These are phyloP conservation scores for Hipposideros armiger DNA, from an alignment of 2,113 vertebrate species.

Conservation along the genomic window DNA sequence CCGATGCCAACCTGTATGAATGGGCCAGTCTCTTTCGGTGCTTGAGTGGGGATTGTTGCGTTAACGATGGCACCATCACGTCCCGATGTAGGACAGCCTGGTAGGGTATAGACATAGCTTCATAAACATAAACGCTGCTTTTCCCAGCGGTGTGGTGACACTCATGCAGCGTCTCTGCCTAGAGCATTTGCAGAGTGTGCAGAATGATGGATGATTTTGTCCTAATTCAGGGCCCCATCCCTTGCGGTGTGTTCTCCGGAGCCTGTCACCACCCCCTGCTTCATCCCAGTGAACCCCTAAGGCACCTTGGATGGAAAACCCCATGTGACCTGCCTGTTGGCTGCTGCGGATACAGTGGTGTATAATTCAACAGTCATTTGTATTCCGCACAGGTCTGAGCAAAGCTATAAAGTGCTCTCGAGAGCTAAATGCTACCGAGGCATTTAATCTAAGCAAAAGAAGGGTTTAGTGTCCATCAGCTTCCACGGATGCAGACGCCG, in stretches of 20 bases:
- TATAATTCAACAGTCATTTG: constrained; percentile 87
- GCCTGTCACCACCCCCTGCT: neutral
- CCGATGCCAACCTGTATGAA: neutral
- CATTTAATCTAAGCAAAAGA: constrained; percentile 84
- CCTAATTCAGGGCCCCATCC: neutral
- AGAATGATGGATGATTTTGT: neutral
- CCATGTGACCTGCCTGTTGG: constrained; percentile 70
- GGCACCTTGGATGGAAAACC: constrained; percentile 79
- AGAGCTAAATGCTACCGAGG: constrained; percentile 85
- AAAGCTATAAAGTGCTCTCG: constrained; percentile 84
- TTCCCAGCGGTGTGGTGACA: neutral
- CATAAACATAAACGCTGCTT: neutral
- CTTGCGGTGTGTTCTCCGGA: neutral
- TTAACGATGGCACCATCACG: accelerated
- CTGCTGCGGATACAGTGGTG: constrained; percentile 81
- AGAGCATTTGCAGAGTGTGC: neutral
- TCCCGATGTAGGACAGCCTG: neutral
- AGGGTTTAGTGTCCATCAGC: constrained; percentile 80
- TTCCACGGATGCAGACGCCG: constrained; percentile 71
- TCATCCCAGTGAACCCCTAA: constrained; percentile 46
- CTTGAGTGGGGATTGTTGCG: neutral
- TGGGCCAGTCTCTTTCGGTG: neutral
- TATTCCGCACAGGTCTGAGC: constrained; percentile 83
- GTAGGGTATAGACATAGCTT: neutral
- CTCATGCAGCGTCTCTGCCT: neutral